A percentile compares a stretch with the other conserved stretches of the same genome.
phyloP scores from a whole-genome alignment of 2,888 invertebrate genomes.

The Heliconius hortense region DNA sequence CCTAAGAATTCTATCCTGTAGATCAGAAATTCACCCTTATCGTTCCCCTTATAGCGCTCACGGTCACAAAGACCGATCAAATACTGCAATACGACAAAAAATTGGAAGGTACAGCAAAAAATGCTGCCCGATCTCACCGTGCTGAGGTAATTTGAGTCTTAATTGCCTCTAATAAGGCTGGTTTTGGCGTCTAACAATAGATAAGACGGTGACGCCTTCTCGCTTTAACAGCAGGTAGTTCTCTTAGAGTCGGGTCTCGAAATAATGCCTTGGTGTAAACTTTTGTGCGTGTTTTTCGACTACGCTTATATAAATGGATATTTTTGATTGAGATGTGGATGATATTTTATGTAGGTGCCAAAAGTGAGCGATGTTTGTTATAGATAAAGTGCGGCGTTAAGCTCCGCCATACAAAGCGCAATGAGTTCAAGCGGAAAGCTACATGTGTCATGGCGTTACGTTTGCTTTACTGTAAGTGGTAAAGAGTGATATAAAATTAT shows the following conservation, averaged over 20 bases:
- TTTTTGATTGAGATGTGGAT: neutral
- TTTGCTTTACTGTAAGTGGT: too few relatives aligned
- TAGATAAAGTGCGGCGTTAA: neutral
- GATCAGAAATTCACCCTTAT: neutral
- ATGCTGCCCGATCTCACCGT: neutral
- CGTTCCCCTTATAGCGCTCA: neutral
- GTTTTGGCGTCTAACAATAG: neutral
- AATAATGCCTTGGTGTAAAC: neutral
- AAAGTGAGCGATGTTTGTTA: neutral
- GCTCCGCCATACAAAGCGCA: neutral
- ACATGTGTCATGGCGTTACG: too few relatives aligned
- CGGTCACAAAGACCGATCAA: neutral
- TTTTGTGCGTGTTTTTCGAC: slow-evolving; percentile 1
- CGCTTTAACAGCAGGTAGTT: slow-evolving; percentile 29
- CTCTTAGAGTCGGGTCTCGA: slow-evolving; percentile 11
- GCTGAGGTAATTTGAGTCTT: neutral
- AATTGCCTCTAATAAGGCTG: neutral
- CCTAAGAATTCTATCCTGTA: too few relatives aligned
- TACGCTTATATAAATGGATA: neutral
- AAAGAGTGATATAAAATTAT: too few relatives aligned
- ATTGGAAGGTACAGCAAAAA: slow-evolving; percentile 20
- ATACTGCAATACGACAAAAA: slow-evolving; percentile 26
- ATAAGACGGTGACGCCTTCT: slow-evolving; percentile 1
- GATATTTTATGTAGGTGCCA: neutral
- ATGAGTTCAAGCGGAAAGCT: too few relatives aligned